phyloP scores from a whole-genome alignment of 2,888 invertebrate species.

The Thereva unica region DNA sequence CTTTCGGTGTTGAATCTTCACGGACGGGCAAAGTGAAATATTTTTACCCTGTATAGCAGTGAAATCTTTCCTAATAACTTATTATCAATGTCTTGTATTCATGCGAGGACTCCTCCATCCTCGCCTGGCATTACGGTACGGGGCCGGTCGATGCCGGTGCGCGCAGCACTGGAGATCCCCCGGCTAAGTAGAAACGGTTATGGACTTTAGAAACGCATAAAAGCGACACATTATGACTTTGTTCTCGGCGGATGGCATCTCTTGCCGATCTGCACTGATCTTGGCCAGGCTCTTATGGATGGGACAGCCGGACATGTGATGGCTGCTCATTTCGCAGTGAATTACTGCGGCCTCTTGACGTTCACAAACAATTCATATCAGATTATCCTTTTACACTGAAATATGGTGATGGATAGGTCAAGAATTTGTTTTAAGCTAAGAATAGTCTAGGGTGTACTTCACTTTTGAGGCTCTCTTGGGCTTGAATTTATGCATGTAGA shows the following conservation, averaged over 20 bases:
- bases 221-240: conserved; percentile 43
- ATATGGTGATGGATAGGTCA: conserved; percentile 29
- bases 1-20: conserved; percentile 29
- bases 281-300: conserved; percentile 1
- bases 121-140: conserved; percentile 13
- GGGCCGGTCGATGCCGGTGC: background rate
- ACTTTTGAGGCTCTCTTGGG: background rate
- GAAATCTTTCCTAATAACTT: conserved; percentile 39
- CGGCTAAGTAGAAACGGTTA: conserved; percentile 39
- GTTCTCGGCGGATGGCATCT: conserved; percentile 38
- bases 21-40: conserved; percentile 26
- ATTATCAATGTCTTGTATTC: conserved; percentile 40
- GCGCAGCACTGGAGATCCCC: conserved; percentile 18
- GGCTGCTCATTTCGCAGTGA: conserved; percentile 35
- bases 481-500: background rate
- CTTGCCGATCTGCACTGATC: conserved; percentile 24
- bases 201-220: conserved; percentile 41
- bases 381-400: conserved; percentile 34
- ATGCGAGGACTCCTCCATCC: conserved; percentile 18
- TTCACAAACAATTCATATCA: conserved; percentile 38
- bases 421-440: conserved; percentile 13
- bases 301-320: conserved; percentile 10
- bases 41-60: conserved; percentile 21
- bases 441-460: background rate
- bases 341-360: conserved; percentile 40